Percentiles rank a stretch among this genome's conserved stretches.
These are phyloP conservation scores for Poecile montanus DNA, from an alignment of 2,797 vertebrate species.

Conservation along the genomic window DNA sequence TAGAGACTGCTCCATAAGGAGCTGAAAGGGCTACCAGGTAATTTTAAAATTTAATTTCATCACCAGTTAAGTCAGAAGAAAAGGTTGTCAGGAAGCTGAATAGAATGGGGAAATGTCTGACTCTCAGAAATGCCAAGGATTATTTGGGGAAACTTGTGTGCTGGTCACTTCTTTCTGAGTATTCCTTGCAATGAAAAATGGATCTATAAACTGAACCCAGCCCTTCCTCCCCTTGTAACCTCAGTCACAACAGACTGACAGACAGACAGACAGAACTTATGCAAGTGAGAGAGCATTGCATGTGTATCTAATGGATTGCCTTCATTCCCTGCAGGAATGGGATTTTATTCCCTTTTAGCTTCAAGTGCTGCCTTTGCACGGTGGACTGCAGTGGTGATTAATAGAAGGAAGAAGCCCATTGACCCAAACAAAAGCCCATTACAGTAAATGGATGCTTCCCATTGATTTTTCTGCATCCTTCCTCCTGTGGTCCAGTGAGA, in stretches of 20 bases:
- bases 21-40: neutral
- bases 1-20: neutral
- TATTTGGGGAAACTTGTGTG: neutral
- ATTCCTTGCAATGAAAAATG: neutral
- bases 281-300: fast-evolving
- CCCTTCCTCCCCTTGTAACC: neutral
- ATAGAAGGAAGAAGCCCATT: neutral
- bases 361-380: neutral
- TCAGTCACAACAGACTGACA: neutral
- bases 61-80: neutral
- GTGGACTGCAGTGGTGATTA: neutral
- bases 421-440: conserved; percentile 43
- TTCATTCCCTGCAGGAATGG: neutral
- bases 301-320: neutral
- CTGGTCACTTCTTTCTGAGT: neutral
- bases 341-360: neutral
- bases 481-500: neutral
- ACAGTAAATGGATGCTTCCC: conserved; percentile 13
- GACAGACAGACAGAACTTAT: neutral
- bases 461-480: neutral
- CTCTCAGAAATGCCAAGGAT: conserved; percentile 33
- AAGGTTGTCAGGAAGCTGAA: conserved; percentile 8
- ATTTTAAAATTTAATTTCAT: conserved; percentile 17
- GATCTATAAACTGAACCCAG: neutral
- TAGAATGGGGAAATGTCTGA: neutral